phyloP scores from a whole-genome alignment of 2,113 vertebrate species.

The Percina caprodes region DNA sequence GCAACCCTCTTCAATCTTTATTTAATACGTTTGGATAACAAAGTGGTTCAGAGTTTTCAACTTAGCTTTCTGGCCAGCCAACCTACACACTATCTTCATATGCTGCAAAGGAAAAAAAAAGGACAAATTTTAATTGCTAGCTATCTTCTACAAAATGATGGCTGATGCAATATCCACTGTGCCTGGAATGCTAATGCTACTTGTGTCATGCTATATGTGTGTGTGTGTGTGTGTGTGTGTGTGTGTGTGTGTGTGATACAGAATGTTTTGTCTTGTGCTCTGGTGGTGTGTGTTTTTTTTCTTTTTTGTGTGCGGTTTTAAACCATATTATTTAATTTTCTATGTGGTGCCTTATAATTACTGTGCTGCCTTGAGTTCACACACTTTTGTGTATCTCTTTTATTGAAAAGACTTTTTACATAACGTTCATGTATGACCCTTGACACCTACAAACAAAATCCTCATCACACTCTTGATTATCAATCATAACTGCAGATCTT shows the following conservation, averaged over 20 bases:
- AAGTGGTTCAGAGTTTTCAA: slow-evolving; percentile 42
- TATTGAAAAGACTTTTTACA: background rate
- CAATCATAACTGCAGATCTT: slow-evolving; percentile 6
- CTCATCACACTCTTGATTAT: background rate
- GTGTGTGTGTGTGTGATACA: slow-evolving; percentile 26
- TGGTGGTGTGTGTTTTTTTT: slow-evolving; percentile 39
- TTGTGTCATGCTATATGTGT: slow-evolving; percentile 47
- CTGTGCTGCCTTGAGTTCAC: slow-evolving; percentile 3
- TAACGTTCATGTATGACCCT: background rate
- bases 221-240: slow-evolving; percentile 28
- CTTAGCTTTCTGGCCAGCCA: slow-evolving; percentile 30
- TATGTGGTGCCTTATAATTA: slow-evolving; percentile 48
- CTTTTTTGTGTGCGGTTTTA: slow-evolving; percentile 13
- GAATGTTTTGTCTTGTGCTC: slow-evolving; percentile 55
- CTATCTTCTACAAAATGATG: slow-evolving; percentile 31
- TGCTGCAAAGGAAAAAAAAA: slow-evolving; percentile 22
- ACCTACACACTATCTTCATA: slow-evolving; percentile 7
- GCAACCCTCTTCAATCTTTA: slow-evolving; percentile 25
- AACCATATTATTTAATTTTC: slow-evolving; percentile 4
- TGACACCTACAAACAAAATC: background rate
- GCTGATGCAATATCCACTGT: slow-evolving; percentile 81
- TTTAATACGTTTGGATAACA: slow-evolving; percentile 47
- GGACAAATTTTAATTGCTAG: slow-evolving; percentile 35
- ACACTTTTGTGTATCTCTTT: background rate
- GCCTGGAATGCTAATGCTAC: slow-evolving; percentile 68